Base-by-base conservation (phyloP, 2,797 vertebrate genomes). In the Varecia variegata region DNA sequence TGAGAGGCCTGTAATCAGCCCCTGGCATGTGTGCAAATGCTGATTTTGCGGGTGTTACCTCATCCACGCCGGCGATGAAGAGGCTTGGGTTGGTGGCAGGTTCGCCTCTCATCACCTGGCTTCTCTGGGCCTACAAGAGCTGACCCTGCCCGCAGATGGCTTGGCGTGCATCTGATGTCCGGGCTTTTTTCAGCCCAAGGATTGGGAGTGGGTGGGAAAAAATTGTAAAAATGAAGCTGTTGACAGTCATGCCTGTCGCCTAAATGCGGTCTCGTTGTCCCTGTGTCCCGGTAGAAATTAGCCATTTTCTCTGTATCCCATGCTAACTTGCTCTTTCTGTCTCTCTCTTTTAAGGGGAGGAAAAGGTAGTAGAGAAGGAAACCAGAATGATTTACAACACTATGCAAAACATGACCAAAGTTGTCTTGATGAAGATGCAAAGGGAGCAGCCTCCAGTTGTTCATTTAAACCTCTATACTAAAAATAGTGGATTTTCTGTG, bases 11-110 rank as follows among this genome's bases (percentile, higher is more conserved):
- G 93, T 96, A 98, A 97, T 98, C 97, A 98, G 98, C 87, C 95
- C 80, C 90, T 98, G 98, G 98, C 96, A 96, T 97, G 65, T 96
- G 88, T 43, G 7, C 97, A 98, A 98, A 98, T 98, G 95, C 96
- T 92, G 97, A 47, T 92, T 98, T 98, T 98, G 97, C 94, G 80
- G 89, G 97, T 97, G 98, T 98, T 98, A 98, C 98, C 98, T 87
- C 83, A 88, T 87, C 97, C 94, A 98, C 81, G 80, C 95, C 54
- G 8, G 92, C 68, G 89, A 96, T 93, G 97, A 98, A 97, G 88
- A 88, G 85, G 71, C 56, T 50, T 13, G 11, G 94, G 45, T 89
- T 95, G 98, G 97, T 98, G 98, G 97, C 94, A 94, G 97, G 98
- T 86, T 95, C 76, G 94, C 92, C 92, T 97, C 71, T 81, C 54